Evolutionary conservation across 2,888 invertebrate species (phyloP), one percentile per base, ranked within the genome.

Genomic region (Morpho achilles): DNA sequence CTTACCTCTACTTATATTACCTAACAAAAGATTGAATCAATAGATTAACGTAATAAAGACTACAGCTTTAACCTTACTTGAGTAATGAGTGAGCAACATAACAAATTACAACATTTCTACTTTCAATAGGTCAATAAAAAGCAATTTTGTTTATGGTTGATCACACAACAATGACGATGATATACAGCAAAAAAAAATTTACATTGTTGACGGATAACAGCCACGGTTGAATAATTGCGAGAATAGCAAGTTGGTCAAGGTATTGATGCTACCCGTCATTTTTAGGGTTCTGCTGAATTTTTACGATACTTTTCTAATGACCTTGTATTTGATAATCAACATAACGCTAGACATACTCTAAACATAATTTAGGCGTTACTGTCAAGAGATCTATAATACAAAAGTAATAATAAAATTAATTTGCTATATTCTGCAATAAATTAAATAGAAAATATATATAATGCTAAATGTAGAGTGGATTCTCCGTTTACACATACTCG

Each of bases 211-310:
- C 61, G 56, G 64, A 72, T 74, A 60, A 51, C 22, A 32, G 10
- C 41, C n/a, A 22, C 41, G 22, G 7, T 9, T 50, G 50, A 41
- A 22, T 22, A 9, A 53, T 47, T 53, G 46, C 16, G 45, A 46
- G 46, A 47, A 40, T 32, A 46, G 44, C 40, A 74, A 68, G 67
- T 78, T 71, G 75, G 80, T 75, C 77, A 77, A 77, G 75, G 74
- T 56, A 56, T 44, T 63, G 65, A 50, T 51, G 42, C 23, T 43
- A 41, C 8, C 23, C 9, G 23, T 41, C 43, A 43, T 16, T 41
- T 8, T 51, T 40, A 43, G 42, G 8, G 43, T 22, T 51, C n/a
- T 3, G 8, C 41, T 64, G 71, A 70, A 74, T 16, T 1, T 16
- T 16, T 16, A 16, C 16, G 1, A 1, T 16, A 16, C 1, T 16